phyloP scores from a whole-genome alignment of 2,113 vertebrate genomes.

The Sceloporus undulatus region DNA sequence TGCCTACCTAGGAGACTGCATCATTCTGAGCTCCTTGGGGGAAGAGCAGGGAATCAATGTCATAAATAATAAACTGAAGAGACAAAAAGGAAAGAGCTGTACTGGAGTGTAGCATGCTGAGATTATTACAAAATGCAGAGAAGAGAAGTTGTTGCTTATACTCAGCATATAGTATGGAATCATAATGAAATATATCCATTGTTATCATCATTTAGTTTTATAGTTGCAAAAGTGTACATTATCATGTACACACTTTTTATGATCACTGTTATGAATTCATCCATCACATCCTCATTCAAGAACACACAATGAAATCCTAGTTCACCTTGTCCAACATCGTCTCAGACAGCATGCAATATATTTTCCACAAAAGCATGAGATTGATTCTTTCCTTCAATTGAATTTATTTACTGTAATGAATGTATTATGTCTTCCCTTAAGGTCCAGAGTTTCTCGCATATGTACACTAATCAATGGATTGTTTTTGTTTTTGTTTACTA shows the following conservation, averaged over 20 bases:
- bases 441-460: slow-evolving; percentile 42
- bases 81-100: neutral
- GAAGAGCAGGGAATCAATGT: neutral
- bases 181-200: no score
- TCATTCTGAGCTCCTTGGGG: neutral
- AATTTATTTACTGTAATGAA: slow-evolving; percentile 62
- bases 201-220: no score
- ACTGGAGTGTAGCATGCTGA: neutral
- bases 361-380: slow-evolving; percentile 39
- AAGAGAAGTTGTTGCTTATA: neutral
- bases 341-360: slow-evolving; percentile 24
- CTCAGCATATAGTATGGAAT: neutral
- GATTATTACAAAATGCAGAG: neutral
- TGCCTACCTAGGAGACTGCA: neutral
- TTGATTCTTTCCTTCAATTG: slow-evolving; percentile 47
- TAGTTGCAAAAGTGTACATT: no score
- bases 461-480: slow-evolving; percentile 62
- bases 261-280: slow-evolving; percentile 19
- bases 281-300: slow-evolving; percentile 30
- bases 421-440: slow-evolving; percentile 37
- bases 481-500: slow-evolving; percentile 47
- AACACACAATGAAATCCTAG: slow-evolving; percentile 43
- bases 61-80: neutral
- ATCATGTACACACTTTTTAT: no score
- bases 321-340: slow-evolving; percentile 38